These are phyloP conservation scores for Cossypha dichroa DNA, from an alignment of 2,797 vertebrate species.

Conservation along the genomic window DNA sequence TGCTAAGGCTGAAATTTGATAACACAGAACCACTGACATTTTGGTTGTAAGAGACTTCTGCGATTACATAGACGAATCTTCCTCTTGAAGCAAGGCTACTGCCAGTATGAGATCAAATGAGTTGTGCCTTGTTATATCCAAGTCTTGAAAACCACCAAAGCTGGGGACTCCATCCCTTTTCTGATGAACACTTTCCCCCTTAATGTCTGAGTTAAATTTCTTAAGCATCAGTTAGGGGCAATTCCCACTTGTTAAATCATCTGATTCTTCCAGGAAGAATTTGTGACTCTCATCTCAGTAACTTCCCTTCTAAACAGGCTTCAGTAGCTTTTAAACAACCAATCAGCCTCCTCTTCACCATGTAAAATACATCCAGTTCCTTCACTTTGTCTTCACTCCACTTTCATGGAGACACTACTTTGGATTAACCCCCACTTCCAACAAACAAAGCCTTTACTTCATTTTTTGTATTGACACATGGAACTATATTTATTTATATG, in stretches of 20 bases:
- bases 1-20: neutral
- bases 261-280: neutral
- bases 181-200: neutral
- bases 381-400: neutral
- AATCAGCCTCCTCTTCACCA: neutral
- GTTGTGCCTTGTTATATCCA: neutral
- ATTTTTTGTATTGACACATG: neutral
- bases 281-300: neutral
- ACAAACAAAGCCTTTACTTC: neutral
- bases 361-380: neutral
- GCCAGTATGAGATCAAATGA: neutral
- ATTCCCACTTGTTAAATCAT: neutral
- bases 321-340: neutral
- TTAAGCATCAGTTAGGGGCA: neutral
- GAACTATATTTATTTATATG: neutral
- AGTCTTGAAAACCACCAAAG: neutral
- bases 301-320: neutral
- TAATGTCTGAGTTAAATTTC: neutral
- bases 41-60: neutral
- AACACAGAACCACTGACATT: neutral
- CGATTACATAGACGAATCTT: neutral
- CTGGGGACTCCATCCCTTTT: neutral
- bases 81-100: neutral
- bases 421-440: neutral
- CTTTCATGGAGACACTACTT: neutral